A percentile compares a stretch with the other conserved stretches of the same genome.
These are phyloP conservation scores for Ammodytes marinus DNA, from an alignment of 2,113 vertebrate genomes.

Conservation along the genomic window DNA sequence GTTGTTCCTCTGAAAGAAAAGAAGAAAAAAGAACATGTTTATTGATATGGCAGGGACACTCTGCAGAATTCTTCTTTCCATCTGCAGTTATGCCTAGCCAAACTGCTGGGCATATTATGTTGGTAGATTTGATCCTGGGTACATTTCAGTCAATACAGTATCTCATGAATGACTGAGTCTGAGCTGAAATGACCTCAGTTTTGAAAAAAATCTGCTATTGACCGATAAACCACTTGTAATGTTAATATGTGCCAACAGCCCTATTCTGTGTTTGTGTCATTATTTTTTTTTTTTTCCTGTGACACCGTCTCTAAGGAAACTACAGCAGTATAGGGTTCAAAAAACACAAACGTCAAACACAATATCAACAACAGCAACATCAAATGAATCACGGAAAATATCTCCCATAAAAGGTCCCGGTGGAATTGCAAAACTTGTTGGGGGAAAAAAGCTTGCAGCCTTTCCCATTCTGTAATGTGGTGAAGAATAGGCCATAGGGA, in stretches of 20 bases:
- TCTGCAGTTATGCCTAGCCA: conserved; percentile 54
- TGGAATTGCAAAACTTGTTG: conserved; percentile 47
- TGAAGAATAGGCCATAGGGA: conserved; percentile 35
- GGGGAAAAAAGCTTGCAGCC: conserved; percentile 31
- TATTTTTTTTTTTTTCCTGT: conserved; percentile 46
- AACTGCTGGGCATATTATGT: conserved; percentile 16
- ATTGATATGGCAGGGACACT: conserved; percentile 68
- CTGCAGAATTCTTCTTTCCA: conserved; percentile 31
- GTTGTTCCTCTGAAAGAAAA: conserved; percentile 85
- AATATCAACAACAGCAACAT: conserved; percentile 60
- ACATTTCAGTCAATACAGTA: conserved; percentile 25
- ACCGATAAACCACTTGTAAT: conserved; percentile 30
- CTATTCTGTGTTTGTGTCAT: conserved; percentile 29
- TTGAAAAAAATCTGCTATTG: conserved; percentile 22
- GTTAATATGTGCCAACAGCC: conserved; percentile 49
- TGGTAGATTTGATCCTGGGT: conserved; percentile 49
- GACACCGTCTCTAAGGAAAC: conserved; percentile 59
- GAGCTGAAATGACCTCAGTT: conserved; percentile 38
- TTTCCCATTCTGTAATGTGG: conserved; percentile 44
- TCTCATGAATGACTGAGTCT: conserved; percentile 35
- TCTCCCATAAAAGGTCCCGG: conserved; percentile 58
- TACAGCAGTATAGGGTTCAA: conserved; percentile 35
- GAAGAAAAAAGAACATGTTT: conserved; percentile 65
- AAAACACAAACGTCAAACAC: conserved; percentile 70
- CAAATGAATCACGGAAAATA: conserved; percentile 61